Evolutionary conservation across 2,113 vertebrate species (phyloP).

Genomic region (Anhinga rufa): DNA sequence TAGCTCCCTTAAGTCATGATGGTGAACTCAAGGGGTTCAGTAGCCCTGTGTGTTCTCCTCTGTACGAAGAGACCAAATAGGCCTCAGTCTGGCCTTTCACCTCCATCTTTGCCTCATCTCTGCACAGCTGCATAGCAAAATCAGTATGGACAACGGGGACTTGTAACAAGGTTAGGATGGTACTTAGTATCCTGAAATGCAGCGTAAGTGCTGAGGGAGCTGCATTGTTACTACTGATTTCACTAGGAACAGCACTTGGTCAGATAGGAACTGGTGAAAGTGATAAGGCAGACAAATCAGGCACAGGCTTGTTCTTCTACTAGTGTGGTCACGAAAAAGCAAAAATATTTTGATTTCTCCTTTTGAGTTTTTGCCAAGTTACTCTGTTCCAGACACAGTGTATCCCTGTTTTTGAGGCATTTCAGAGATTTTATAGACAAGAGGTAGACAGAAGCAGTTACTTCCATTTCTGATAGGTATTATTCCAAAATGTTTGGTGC

Average conservation of each 20-base stretch:
- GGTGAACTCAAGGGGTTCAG: not conserved
- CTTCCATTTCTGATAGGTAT: not conserved
- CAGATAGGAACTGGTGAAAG: not conserved
- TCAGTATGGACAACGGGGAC: not conserved
- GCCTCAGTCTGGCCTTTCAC: not conserved
- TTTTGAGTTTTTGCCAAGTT: not conserved
- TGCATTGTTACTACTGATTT: not conserved
- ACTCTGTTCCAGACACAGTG: not conserved
- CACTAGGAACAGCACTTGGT: not conserved
- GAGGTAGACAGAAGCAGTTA: not conserved
- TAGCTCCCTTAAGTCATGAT: fast-evolving
- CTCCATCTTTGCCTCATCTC: not conserved
- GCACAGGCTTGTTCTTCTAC: not conserved
- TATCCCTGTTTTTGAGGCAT: not conserved
- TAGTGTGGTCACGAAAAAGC: not conserved
- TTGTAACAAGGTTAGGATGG: not conserved
- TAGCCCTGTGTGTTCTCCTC: not conserved
- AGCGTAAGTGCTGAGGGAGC: not conserved
- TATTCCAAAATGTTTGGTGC: not conserved
- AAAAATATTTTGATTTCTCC: not conserved
- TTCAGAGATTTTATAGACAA: not conserved
- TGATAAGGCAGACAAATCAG: not conserved
- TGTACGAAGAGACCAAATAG: not conserved
- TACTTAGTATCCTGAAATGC: not conserved
- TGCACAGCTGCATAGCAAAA: not conserved